Evolutionary conservation across 2,888 invertebrate species (phyloP).

Genomic region (Zootermopsis nevadensis): DNA sequence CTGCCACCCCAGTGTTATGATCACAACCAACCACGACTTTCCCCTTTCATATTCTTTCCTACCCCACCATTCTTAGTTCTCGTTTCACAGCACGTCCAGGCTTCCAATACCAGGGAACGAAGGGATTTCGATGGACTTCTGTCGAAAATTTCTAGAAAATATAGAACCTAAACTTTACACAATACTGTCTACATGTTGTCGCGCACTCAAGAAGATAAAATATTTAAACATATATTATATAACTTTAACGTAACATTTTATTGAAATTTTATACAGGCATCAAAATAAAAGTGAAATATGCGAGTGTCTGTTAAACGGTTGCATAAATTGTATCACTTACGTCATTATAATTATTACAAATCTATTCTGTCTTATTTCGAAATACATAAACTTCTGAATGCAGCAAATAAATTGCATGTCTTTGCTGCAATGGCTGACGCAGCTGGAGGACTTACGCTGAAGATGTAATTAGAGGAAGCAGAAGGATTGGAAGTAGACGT

Average conservation of each 20-base stretch:
- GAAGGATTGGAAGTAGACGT: no score
- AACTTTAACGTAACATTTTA: background rate
- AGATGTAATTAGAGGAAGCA: no score
- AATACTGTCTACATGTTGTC: background rate
- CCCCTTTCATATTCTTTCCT: slow-evolving; percentile 11
- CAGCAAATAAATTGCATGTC: no score
- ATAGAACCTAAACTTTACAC: background rate
- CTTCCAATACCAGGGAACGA: slow-evolving; percentile 41
- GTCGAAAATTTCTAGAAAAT: slow-evolving; percentile 35
- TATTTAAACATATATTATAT: background rate
- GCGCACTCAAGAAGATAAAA: background rate
- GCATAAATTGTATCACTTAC: no score
- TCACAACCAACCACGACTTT: background rate
- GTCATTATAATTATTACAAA: no score
- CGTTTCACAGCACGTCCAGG: slow-evolving; percentile 41
- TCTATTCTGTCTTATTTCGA: no score
- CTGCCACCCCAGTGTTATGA: slow-evolving; percentile 24
- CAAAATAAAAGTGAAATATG: no score
- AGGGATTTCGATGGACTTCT: slow-evolving; percentile 47
- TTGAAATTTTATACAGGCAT: background rate
- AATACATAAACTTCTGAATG: no score
- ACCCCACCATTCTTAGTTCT: background rate
- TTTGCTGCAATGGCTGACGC: no score
- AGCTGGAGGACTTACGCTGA: no score
- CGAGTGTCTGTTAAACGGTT: no score